Evolutionary conservation across 2,113 vertebrate genomes (phyloP).

Genomic region (Menura novaehollandiae): DNA sequence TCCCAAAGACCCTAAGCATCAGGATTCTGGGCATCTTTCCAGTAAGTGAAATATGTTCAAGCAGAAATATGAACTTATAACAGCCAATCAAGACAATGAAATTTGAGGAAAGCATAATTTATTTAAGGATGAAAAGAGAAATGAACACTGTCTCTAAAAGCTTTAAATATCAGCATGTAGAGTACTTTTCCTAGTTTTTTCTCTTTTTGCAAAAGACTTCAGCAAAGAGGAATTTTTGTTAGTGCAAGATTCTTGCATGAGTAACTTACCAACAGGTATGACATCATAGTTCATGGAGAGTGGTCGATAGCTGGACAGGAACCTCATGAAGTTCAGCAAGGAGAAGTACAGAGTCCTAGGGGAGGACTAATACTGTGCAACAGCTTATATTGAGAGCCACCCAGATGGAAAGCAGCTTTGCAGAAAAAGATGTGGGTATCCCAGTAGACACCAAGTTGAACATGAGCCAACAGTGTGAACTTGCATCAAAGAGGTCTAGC

Average conservation of each 20-base stretch:
- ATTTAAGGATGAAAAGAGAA: background rate
- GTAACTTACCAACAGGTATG: background rate
- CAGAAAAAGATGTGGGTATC: background rate
- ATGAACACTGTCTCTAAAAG: background rate
- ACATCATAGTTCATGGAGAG: background rate
- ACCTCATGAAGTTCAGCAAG: background rate
- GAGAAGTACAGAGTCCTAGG: background rate
- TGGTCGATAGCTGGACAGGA: background rate
- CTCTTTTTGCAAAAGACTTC: background rate
- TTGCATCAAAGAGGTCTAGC: background rate
- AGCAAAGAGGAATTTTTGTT: background rate
- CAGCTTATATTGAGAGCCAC: background rate
- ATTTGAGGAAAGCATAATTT: background rate
- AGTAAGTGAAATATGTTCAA: background rate
- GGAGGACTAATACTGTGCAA: fast-evolving
- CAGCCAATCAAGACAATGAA: background rate
- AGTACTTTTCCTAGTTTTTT: background rate
- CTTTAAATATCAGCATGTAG: background rate
- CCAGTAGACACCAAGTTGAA: background rate
- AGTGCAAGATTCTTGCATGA: background rate
- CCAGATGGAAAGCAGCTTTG: background rate
- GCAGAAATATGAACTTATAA: background rate
- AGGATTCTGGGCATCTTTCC: background rate
- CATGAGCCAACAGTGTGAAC: background rate
- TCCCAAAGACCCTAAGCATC: background rate